These are phyloP conservation scores for Clarias platycephalus DNA, from an alignment of 2,797 vertebrate species.

Conservation along the genomic window DNA sequence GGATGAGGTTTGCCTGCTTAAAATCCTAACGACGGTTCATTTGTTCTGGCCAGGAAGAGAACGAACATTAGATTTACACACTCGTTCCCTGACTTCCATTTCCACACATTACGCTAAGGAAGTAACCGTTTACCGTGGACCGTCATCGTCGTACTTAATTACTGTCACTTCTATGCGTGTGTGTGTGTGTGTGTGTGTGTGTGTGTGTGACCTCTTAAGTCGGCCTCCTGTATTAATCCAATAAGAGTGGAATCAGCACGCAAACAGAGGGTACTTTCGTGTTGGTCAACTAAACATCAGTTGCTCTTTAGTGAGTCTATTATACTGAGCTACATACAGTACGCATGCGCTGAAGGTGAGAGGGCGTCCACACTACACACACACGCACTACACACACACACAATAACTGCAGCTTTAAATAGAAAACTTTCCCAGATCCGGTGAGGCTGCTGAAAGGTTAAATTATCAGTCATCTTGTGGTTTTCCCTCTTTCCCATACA, in stretches of 20 bases:
- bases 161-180: background rate
- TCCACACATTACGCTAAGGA: background rate
- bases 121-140: background rate
- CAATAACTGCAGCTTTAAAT: constrained; percentile 49
- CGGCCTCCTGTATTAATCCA: background rate
- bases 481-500: constrained; percentile 5
- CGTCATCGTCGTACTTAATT: background rate
- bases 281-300: constrained; percentile 34
- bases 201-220: background rate
- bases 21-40: background rate
- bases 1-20: background rate
- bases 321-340: constrained; percentile 28
- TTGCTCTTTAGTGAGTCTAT: constrained; percentile 33
- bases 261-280: constrained; percentile 30
- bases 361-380: constrained; percentile 32
- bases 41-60: background rate
- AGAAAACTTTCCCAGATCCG: constrained; percentile 50
- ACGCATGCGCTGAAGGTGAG: constrained; percentile 17
- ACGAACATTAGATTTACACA: background rate
- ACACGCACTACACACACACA: constrained; percentile 33
- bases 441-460: constrained; percentile 40
- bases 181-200: background rate
- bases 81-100: background rate
- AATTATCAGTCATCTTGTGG: constrained; percentile 47
- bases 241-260: background rate